These are phyloP conservation scores for Dermatophagoides farinae DNA, from an alignment of 1,140 invertebrate species.

Conservation along the genomic window DNA sequence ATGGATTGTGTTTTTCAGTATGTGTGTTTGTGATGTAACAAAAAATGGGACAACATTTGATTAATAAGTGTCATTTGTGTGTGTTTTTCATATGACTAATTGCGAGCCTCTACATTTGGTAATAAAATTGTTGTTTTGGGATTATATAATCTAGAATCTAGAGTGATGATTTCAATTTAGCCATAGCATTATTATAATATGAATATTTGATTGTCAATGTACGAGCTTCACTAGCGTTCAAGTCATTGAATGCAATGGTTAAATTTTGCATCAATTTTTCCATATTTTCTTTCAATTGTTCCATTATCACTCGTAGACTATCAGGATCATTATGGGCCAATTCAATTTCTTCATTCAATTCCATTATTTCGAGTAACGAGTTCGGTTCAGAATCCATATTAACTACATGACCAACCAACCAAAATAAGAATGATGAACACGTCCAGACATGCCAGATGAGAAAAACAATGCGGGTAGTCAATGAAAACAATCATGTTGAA, in stretches of 20 bases:
- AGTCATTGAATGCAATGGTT: neutral
- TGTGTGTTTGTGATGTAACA: too few species aligned
- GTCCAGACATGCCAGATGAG: too few species aligned
- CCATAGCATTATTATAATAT: neutral
- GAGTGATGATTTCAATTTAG: neutral
- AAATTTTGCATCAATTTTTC: neutral
- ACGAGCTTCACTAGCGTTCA: neutral
- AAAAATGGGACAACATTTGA: too few species aligned
- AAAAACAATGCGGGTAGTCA: too few species aligned
- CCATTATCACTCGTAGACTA: neutral
- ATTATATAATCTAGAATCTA: too few species aligned
- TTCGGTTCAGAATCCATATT: neutral
- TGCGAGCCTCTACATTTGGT: too few species aligned
- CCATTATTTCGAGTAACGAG: constrained; percentile 6
- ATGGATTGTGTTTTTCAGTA: too few species aligned
- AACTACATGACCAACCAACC: too few species aligned
- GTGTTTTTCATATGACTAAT: too few species aligned
- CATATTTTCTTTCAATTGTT: neutral
- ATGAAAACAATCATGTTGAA: too few species aligned
- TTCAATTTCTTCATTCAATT: constrained; percentile 7
- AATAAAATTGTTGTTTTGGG: too few species aligned
- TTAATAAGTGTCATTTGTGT: too few species aligned
- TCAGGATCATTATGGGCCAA: neutral
- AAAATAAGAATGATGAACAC: neutral
- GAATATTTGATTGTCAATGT: neutral